These are phyloP conservation scores for Eupeodes corollae DNA, from an alignment of 1,140 invertebrate species.

Conservation along the genomic window DNA sequence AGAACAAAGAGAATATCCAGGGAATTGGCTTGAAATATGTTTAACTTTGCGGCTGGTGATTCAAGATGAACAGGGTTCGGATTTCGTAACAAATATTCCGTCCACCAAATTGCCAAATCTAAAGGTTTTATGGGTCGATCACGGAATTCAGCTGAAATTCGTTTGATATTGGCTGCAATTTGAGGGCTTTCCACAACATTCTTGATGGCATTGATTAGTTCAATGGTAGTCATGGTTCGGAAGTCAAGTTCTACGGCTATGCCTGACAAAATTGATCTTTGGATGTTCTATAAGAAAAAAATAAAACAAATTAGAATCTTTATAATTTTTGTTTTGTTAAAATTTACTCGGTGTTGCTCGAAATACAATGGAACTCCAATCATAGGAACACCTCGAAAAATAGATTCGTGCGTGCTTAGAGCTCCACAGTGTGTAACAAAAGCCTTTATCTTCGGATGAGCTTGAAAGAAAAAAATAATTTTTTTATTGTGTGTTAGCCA, in stretches of 20 bases:
- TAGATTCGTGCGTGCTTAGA: constrained; percentile 44
- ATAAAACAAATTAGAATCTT: background rate
- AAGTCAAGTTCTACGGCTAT: background rate
- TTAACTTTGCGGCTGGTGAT: too few species aligned
- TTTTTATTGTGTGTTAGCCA: too few species aligned
- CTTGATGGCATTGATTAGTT: background rate
- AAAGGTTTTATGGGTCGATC: constrained; percentile 41
- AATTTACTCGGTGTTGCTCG: constrained; percentile 42
- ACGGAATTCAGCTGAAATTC: constrained; percentile 39
- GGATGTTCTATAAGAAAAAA: background rate
- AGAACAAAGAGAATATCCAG: too few species aligned
- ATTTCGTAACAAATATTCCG: constrained; percentile 25
- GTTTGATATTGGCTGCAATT: constrained; percentile 26
- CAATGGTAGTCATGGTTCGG: background rate
- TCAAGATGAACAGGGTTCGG: too few species aligned
- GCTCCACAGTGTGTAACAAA: constrained; percentile 51
- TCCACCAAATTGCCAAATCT: constrained; percentile 48
- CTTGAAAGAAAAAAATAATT: constrained; percentile 19
- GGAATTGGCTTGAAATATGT: too few species aligned
- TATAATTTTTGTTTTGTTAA: too few species aligned
- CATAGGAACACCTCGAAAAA: constrained; percentile 43
- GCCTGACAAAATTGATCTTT: background rate
- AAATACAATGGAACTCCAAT: constrained; percentile 49
- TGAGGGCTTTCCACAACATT: background rate
- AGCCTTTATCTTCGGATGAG: constrained; percentile 37